These are phyloP conservation scores for Morinoia aosen DNA, from an alignment of 2,888 invertebrate species.

Conservation along the genomic window DNA sequence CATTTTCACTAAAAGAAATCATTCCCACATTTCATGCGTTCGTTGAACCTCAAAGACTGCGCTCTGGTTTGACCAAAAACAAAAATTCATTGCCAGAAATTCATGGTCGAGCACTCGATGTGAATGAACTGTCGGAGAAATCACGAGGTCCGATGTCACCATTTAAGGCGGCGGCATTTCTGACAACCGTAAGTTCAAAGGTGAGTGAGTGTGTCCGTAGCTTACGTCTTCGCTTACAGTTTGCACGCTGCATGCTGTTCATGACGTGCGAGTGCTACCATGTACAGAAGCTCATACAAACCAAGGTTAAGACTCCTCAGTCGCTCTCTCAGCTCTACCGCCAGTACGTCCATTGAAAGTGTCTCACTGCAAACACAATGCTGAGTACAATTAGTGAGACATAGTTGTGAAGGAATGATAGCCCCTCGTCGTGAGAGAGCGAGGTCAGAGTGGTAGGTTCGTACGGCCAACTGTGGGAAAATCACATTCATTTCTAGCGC, in stretches of 20 bases:
- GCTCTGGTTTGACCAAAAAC: background rate
- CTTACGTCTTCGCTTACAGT: background rate
- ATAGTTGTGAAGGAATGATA: background rate
- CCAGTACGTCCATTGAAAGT: background rate
- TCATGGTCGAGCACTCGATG: background rate
- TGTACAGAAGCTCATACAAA: background rate
- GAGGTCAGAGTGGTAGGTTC: background rate
- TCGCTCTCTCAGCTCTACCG: background rate
- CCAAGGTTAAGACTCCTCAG: background rate
- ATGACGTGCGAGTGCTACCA: background rate
- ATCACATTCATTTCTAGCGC: background rate
- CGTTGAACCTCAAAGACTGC: background rate
- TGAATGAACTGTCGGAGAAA: background rate
- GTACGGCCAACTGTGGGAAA: background rate
- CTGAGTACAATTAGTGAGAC: background rate
- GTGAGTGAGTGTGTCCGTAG: background rate
- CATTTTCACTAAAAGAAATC: background rate
- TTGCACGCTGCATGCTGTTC: background rate
- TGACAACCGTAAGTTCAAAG: background rate
- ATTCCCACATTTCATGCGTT: background rate
- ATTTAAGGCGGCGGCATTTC: background rate
- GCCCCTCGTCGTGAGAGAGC: background rate
- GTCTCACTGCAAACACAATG: background rate
- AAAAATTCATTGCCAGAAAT: background rate
- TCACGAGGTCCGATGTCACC: background rate